A percentile compares a stretch with the other conserved stretches of the same genome.
These are phyloP conservation scores for Heptranchias perlo DNA, from an alignment of 2,113 vertebrate species.

Conservation along the genomic window DNA sequence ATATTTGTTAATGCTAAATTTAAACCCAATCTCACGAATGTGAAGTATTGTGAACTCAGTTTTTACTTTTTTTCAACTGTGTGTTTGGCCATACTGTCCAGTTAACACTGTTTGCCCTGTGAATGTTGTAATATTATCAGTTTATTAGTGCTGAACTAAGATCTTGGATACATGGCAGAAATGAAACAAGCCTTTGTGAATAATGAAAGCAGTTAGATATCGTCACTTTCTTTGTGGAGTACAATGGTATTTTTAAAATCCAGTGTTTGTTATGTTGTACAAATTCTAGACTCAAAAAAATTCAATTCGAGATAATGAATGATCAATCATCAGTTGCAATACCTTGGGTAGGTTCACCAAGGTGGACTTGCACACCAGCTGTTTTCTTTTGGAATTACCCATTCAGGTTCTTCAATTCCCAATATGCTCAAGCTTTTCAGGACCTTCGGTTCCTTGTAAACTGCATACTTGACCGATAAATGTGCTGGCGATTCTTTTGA, in stretches of 20 bases:
- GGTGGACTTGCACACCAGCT: not conserved
- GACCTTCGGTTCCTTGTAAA: not conserved
- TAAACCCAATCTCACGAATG: not conserved
- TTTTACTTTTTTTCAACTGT: not conserved
- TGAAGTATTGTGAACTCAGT: not conserved
- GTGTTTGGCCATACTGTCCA: not conserved
- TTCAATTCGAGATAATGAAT: not conserved
- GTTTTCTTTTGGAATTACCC: not conserved
- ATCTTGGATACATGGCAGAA: not conserved
- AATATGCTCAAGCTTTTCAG: not conserved
- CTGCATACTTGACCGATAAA: not conserved
- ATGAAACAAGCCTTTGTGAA: not conserved
- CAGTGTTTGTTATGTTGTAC: not conserved
- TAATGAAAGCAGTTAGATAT: not conserved
- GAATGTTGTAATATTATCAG: not conserved
- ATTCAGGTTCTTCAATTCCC: not conserved
- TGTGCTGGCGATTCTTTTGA: not conserved
- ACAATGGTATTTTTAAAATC: not conserved
- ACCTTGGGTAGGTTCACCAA: not conserved
- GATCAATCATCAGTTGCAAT: not conserved
- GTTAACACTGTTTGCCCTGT: not conserved
- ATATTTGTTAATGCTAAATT: not conserved
- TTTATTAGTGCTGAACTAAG: not conserved
- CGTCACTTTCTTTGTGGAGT: too few species aligned
- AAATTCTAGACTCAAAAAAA: not conserved